Evolutionary conservation across 2,888 invertebrate genomes (phyloP).

Genomic region (Calameuta pallipes): DNA sequence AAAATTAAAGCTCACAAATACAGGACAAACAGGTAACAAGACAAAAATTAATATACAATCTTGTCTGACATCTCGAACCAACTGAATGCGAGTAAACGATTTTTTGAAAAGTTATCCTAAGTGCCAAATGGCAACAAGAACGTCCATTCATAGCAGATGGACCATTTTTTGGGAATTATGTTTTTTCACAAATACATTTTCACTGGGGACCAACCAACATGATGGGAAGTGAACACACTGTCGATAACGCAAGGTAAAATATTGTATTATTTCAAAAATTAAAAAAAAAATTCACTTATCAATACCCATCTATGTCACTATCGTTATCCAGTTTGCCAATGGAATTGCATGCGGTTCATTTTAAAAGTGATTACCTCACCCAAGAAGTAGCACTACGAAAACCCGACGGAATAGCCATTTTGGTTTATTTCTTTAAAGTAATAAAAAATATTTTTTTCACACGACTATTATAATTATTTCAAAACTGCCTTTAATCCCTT

Average conservation of each 20-base stretch:
- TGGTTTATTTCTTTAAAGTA: constrained; percentile 74
- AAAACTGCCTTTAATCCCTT: not conserved
- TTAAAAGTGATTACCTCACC: constrained; percentile 72
- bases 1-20: constrained; percentile 75
- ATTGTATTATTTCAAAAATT: not conserved
- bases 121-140: constrained; percentile 73
- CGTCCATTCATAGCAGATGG: constrained; percentile 73
- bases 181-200: constrained; percentile 76
- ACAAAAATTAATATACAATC: not conserved
- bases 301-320: not conserved
- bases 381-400: constrained; percentile 73
- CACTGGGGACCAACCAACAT: constrained; percentile 75
- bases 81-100: not conserved
- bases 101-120: constrained; percentile 68
- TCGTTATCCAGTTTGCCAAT: constrained; percentile 66
- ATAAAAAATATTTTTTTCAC: not conserved
- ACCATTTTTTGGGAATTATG: constrained; percentile 72
- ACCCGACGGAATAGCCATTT: constrained; percentile 69
- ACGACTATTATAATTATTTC: not conserved
- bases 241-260: constrained; percentile 67
- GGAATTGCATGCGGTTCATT: constrained; percentile 75
- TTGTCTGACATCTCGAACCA: not conserved
- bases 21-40: constrained; percentile 73
- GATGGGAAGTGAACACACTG: constrained; percentile 75
- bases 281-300: constrained; percentile 1